These are phyloP conservation scores for Ornithoptera alexandrae DNA, from an alignment of 2,888 invertebrate species.

Conservation along the genomic window DNA sequence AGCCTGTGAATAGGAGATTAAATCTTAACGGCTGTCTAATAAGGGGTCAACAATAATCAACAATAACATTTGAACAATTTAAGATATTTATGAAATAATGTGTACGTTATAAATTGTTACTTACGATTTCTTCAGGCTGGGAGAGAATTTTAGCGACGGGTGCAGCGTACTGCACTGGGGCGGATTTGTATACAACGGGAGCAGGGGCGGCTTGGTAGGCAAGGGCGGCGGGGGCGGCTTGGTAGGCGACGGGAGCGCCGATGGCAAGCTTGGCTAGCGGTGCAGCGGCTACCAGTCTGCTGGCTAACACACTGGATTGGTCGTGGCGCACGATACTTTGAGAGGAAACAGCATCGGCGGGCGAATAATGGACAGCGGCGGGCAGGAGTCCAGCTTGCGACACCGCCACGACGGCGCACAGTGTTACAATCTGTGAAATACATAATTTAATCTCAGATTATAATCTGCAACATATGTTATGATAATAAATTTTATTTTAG, in stretches of 20 bases:
- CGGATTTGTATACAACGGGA: slow-evolving; percentile 37
- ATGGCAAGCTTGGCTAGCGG: slow-evolving; percentile 38
- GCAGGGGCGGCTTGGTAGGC: slow-evolving; percentile 10
- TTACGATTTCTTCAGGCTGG: slow-evolving; percentile 38
- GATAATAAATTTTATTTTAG: neutral
- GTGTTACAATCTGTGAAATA: slow-evolving; percentile 38
- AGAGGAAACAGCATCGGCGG: slow-evolving; percentile 55
- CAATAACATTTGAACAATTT: no score
- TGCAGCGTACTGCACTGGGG: slow-evolving; percentile 41
- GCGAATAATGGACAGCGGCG: slow-evolving; percentile 57
- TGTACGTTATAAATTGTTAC: slow-evolving; percentile 29
- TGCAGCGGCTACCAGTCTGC: slow-evolving; percentile 43
- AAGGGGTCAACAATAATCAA: neutral
- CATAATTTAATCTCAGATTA: neutral
- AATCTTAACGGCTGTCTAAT: no score
- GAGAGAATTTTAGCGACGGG: slow-evolving; percentile 44
- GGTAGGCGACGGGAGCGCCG: slow-evolving; percentile 47
- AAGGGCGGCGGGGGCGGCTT: slow-evolving; percentile 38
- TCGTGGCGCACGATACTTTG: slow-evolving; percentile 59
- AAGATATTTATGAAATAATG: no score
- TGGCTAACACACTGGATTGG: slow-evolving; percentile 45
- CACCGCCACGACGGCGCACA: slow-evolving; percentile 46
- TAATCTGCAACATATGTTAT: neutral
- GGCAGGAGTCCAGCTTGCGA: slow-evolving; percentile 47
- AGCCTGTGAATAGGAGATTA: slow-evolving; percentile 37